Evolutionary conservation across 1,140 invertebrate genomes (phyloP), one percentile per base, ranked within the genome.

Genomic region (Plectus sambesii): DNA sequence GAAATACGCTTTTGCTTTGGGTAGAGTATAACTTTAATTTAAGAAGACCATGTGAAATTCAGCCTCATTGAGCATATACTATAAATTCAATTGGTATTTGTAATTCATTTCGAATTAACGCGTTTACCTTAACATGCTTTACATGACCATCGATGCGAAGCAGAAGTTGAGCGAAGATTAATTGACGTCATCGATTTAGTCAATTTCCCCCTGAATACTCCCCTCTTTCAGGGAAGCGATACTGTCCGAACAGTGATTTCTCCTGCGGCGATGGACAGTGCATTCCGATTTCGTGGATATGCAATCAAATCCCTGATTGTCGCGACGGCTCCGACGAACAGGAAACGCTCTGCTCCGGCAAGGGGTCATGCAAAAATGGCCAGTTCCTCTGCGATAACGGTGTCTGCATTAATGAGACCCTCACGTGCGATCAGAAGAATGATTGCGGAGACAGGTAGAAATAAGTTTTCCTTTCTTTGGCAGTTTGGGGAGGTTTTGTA

Each of bases 131-230:
- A n/a, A n/a, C n/a, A n/a, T n/a, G n/a, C n/a, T n/a, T n/a, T n/a
- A n/a, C n/a, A n/a, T n/a, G n/a, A n/a, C n/a, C n/a, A n/a, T n/a
- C n/a, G n/a, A n/a, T n/a, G 55, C 48, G 2, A 62, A 48, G 6
- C 65, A 74, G 6, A 64, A 61, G 0, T 84, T 82, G 63, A 61
- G 61, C 0, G 51, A 68, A 2, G 72, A 71, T 1, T 75, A 76
- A 46, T 84, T 80, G 59, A 47, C 47, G 5, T 72, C n/a, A 61
- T 39, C 36, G 6, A 69, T 75, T 50, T 26, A 78, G 75, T 2
- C 81, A 80, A 9, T 89, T n/a, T n/a, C n/a, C n/a, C n/a, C n/a
- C n/a, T n/a, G n/a, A n/a, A 85, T 67, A 84, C 87, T 47, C 75
- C 81, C 0, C 59, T 83, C 5, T 71, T 76, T 1, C 79, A 79